Evolutionary conservation across 2,888 invertebrate species (phyloP).

Genomic region (Trisateles emortualis): DNA sequence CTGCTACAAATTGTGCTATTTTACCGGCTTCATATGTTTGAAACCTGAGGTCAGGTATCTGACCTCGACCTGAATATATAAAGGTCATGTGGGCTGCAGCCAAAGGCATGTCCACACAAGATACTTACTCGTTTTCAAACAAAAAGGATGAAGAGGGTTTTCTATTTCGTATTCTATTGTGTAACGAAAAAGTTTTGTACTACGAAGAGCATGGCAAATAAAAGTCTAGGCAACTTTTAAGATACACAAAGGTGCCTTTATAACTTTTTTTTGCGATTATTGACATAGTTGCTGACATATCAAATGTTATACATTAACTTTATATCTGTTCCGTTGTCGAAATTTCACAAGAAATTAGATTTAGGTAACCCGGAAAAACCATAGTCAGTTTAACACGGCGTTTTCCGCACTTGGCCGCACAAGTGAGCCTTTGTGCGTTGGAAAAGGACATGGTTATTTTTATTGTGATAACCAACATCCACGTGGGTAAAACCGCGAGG

Average conservation of each 20-base stretch:
- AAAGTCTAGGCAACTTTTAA: background rate
- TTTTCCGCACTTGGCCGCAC: no score
- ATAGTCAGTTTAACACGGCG: no score
- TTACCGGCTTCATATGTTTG: conserved; percentile 34
- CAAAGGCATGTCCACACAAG: conserved; percentile 44
- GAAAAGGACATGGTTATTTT: no score
- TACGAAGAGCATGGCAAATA: background rate
- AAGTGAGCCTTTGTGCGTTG: no score
- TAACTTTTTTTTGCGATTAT: conserved; percentile 2
- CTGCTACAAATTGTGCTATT: conserved; percentile 42
- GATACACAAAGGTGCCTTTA: background rate
- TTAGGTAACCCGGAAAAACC: no score
- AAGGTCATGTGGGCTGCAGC: conserved; percentile 61
- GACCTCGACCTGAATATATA: conserved; percentile 73
- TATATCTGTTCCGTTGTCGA: no score
- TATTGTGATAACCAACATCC: no score
- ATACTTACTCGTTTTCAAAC: conserved; percentile 28
- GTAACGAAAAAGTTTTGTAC: background rate
- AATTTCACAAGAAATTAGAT: no score
- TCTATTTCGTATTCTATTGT: background rate
- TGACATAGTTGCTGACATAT: background rate
- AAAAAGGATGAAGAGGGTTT: conserved; percentile 8
- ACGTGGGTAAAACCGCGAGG: no score
- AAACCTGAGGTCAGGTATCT: conserved; percentile 53
- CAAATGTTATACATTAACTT: no score